Conservation (phyloP, 1,140 invertebrate genomes). For the Wiebesia pumilae region DNA sequence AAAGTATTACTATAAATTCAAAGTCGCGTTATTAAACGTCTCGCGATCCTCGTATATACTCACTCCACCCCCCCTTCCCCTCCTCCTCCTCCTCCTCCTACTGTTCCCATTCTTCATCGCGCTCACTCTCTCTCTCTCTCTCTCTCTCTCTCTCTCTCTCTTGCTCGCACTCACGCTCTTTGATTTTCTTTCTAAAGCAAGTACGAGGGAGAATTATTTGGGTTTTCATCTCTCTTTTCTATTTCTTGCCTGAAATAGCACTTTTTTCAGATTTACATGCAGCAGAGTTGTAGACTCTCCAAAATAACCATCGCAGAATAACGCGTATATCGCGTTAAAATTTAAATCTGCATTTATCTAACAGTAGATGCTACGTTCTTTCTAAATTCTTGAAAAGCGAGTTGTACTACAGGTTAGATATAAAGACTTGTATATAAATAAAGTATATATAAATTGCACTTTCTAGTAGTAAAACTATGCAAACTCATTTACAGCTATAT, state of each 20-base stretch:
- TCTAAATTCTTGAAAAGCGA: too few relatives aligned
- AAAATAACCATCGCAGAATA: too few relatives aligned
- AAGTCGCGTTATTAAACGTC: constrained; percentile 74
- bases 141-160: constrained; percentile 55
- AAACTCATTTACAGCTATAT: too few relatives aligned
- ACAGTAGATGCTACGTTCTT: too few relatives aligned
- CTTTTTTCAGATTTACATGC: background rate
- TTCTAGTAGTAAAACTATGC: too few relatives aligned
- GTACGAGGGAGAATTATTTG: constrained; percentile 16
- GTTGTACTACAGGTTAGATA: too few relatives aligned
- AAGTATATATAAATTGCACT: too few relatives aligned
- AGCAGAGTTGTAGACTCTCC: too few relatives aligned
- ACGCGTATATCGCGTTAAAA: too few relatives aligned
- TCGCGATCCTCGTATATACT: constrained; percentile 54
- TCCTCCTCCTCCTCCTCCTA: background rate
- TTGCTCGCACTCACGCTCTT: constrained; percentile 37
- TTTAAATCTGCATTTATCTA: too few relatives aligned
- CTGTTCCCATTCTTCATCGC: background rate
- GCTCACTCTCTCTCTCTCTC: constrained; percentile 53
- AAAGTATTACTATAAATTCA: constrained; percentile 76
- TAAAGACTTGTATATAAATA: too few relatives aligned
- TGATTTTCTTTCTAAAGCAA: constrained; percentile 32
- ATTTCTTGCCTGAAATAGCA: background rate
- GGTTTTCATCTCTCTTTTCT: too few relatives aligned
- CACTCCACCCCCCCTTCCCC: background rate